Evolutionary conservation across 92 coral and sea anemone species (phyloP).

Genomic region (Pocillopora meandrina): DNA sequence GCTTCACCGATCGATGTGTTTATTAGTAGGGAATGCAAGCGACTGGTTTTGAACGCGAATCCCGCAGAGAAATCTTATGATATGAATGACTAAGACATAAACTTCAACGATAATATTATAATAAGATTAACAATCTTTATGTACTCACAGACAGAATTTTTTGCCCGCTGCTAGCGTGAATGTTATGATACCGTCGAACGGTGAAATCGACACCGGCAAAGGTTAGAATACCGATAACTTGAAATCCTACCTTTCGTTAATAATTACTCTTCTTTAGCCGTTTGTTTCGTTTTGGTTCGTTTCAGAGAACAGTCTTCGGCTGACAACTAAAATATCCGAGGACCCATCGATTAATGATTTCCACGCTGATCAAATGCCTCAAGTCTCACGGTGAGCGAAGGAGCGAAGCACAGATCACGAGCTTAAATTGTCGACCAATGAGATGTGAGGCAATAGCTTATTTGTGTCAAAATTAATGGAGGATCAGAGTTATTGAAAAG

Average conservation of each 20-base stretch:
- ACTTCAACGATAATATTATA: neutral
- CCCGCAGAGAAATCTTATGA: constrained; percentile 11
- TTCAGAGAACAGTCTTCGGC: neutral
- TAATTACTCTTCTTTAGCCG: neutral
- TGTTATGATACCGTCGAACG: neutral
- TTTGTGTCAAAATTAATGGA: neutral
- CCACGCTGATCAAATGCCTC: neutral
- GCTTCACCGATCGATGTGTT: neutral
- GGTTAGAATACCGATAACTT: neutral
- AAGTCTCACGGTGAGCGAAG: neutral
- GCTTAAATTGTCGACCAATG: constrained; percentile 4
- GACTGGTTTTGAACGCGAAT: constrained; percentile 13
- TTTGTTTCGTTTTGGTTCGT: neutral
- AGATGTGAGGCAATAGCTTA: neutral
- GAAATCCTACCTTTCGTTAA: constrained; percentile 5
- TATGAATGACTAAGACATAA: neutral
- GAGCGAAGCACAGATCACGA: constrained; percentile 7
- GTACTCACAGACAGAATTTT: neutral
- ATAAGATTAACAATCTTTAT: constrained; percentile 10
- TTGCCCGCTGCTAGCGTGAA: neutral
- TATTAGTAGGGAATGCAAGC: neutral
- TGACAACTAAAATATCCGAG: neutral
- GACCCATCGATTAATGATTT: neutral
- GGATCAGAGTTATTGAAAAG: neutral
- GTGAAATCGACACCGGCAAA: neutral